Base-by-base conservation (phyloP, 1,140 invertebrate genomes). In the Orussus abietinus region DNA sequence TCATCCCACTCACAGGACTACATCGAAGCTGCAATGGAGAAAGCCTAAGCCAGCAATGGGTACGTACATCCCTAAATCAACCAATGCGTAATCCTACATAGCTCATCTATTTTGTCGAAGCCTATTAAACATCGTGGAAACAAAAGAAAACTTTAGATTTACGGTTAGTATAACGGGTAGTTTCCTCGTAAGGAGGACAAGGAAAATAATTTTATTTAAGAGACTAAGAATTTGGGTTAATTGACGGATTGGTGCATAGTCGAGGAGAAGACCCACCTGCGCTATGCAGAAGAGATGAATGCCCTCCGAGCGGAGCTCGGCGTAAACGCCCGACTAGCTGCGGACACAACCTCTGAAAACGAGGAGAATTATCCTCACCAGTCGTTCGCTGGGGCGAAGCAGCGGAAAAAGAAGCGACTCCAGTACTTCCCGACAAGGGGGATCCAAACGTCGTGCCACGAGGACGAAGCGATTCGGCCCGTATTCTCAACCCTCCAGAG, bases 351-450 rank as follows among this genome's bases (percentile, higher is more conserved):
- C n/a, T 72, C 66, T 7, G 69, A 72, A 37, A 69, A 72, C 21
- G 69, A 72, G 21, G 69, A 72, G 37, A 67, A 75, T 34, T 81
- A 80, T 61, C 78, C 77, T 22, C 68, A 77, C 32, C 65, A 82
- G 13, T 54, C 72, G 14, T 72, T 75, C 30, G 70, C 78, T 3
- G 54, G 69, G 49, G 64, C 67, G 61, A 72, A 85, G 26, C 84
- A 34, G 74, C 83, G 52, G 57, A 76, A 56, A 75, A 80, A 53
- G 78, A 83, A 48, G 80, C 82, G 58, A 82, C 85, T 46, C 78
- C 72, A 56, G 51, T 68, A 59, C 39, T 58, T 57, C 42, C 74
- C 61, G 40, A 63, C 63, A 48, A 69, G 59, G 53, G 61, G 62
- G 25, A 59, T 61, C 45, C 64, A 63, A 53, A n/a, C n/a, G n/a